Base-by-base conservation (phyloP, 1,140 invertebrate genomes). In the Leptonema lineaticorne region DNA sequence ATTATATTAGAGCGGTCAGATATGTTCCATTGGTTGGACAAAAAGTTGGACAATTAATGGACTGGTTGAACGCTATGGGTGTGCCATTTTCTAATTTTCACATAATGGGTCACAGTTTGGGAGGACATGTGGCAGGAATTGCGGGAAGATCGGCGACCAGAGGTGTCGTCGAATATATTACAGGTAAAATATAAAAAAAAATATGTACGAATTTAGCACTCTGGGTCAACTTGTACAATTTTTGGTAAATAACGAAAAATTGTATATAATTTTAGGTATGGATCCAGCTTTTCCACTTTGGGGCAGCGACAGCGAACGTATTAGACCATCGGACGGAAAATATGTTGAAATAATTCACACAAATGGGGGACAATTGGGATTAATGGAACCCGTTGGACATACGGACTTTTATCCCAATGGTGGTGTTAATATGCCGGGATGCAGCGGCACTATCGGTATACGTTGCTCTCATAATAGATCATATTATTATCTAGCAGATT, bases 291-390 rank as follows among this genome's bases (percentile, higher is more conserved):
- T 82, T 16, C 88, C 88, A 14, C 71, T 77, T 8, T 90, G 77
- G 77, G 70, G 73, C 9, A n/a, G 33, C 3, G 67, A 64, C n/a
- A 79, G 75, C 59, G 33, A 69, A 0, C 68, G 75, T 16, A 69
- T 78, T 65, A 76, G 75, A 9, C 69, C 72, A 11, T 76, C 72
- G 22, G 87, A 89, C 74, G 89, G 84, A 0, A 62, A 29, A 57
- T 81, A 85, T 60, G 86, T 88, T 0, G 85, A 88, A 72, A 78
- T 81, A 1, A 86, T 89, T 37, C 88, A 89, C 74, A 86, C 88
- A 0, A 82, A 85, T 63, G 81, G 78, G 16, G 78, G 80, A 6
- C 18, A 66, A 0, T 72, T 82, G 2, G 84, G 83, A 3, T 76
- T 83, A 8, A 64, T 60, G 1, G 72, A 75, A 2, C 70, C 77